Evolutionary conservation across 2,797 vertebrate genomes (phyloP).

Genomic region (Spondyliosoma cantharus): DNA sequence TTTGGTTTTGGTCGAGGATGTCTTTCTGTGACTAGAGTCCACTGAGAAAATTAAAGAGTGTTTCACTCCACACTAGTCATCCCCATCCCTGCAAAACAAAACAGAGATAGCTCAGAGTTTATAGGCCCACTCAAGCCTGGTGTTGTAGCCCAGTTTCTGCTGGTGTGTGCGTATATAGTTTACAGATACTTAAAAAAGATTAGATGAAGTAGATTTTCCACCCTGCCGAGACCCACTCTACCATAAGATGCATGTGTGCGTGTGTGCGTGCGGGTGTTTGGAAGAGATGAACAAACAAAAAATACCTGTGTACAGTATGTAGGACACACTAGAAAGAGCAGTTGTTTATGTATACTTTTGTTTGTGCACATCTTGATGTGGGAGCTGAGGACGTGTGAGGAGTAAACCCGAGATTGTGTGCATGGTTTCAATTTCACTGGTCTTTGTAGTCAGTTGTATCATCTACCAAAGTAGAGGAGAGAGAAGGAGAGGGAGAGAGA

Average conservation of each 20-base stretch:
- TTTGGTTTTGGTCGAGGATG: constrained; percentile 6
- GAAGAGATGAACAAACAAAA: constrained; percentile 7
- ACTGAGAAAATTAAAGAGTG: constrained; percentile 8
- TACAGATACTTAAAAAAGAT: neutral
- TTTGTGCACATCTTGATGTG: constrained; percentile 22
- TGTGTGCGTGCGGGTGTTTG: neutral
- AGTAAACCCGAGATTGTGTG: constrained; percentile 19
- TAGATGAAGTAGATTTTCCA: constrained; percentile 7
- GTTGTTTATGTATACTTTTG: constrained; percentile 1
- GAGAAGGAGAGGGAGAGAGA: neutral
- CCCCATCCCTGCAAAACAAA: neutral
- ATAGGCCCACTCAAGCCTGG: constrained; percentile 1
- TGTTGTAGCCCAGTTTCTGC: constrained; percentile 8
- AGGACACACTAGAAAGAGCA: neutral
- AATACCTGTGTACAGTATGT: neutral
- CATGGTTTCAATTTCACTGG: constrained; percentile 33
- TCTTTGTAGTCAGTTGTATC: constrained; percentile 29
- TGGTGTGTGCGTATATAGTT: neutral
- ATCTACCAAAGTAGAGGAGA: neutral
- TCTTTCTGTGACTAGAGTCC: neutral
- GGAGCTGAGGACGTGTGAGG: neutral
- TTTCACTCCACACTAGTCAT: neutral
- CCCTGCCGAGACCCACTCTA: constrained; percentile 13
- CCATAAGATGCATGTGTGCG: neutral
- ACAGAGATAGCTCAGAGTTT: neutral